Percentiles rank a stretch among this genome's conserved stretches.
Evolutionary conservation across 2,113 vertebrate species (phyloP).

Genomic region (Aspidoscelis tigris): DNA sequence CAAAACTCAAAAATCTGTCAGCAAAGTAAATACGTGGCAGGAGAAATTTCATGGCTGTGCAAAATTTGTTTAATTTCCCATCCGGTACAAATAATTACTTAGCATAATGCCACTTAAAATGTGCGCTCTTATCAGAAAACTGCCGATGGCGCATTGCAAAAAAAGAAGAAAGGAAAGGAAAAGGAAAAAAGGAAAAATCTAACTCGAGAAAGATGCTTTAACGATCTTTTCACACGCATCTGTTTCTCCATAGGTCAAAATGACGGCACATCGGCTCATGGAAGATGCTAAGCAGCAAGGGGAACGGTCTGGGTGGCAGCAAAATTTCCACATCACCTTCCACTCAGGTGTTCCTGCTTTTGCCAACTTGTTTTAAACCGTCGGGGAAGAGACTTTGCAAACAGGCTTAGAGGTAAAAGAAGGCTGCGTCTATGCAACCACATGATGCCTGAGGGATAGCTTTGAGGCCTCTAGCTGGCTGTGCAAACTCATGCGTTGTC

Average conservation of each 20-base stretch:
- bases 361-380: too few relatives aligned
- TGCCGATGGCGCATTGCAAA: background rate
- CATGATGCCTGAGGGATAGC: too few relatives aligned
- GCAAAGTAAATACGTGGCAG: constrained; percentile 71
- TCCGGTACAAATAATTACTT: constrained; percentile 83
- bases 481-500: too few relatives aligned
- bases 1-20: constrained; percentile 74
- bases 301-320: background rate
- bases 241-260: background rate
- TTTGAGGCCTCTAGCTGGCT: too few relatives aligned
- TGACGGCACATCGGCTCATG: background rate
- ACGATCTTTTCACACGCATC: background rate
- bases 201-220: constrained; percentile 58
- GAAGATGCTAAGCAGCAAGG: background rate
- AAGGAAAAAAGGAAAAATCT: background rate
- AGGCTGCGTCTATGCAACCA: too few relatives aligned
- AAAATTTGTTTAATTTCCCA: constrained; percentile 83
- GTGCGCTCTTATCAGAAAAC: constrained; percentile 51
- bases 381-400: too few relatives aligned
- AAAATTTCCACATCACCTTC: background rate
- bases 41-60: constrained; percentile 81
- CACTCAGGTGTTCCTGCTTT: too few relatives aligned
- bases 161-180: background rate
- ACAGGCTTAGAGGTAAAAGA: too few relatives aligned
- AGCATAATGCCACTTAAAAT: constrained; percentile 83